Evolutionary conservation across 1,140 invertebrate species (phyloP).

Genomic region (Diachasma alloeum): DNA sequence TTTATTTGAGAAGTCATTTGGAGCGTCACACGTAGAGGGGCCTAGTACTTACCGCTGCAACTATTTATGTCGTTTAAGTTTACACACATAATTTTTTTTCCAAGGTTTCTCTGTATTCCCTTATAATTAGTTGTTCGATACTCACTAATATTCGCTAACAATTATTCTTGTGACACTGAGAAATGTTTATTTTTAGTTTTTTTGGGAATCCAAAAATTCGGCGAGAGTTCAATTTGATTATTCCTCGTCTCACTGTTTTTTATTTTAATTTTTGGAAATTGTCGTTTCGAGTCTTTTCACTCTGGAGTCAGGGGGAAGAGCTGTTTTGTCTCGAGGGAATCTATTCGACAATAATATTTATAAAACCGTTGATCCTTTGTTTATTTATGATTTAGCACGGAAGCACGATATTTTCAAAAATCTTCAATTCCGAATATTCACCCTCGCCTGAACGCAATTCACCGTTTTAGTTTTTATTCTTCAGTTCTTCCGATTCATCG

Average conservation of each 20-base stretch:
- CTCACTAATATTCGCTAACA: slow-evolving; percentile 38
- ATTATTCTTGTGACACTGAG: slow-evolving; percentile 40
- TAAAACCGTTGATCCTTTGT: neutral
- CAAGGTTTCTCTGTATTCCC: slow-evolving; percentile 32
- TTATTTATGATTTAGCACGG: neutral
- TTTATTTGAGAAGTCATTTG: neutral
- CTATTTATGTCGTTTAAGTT: slow-evolving; percentile 45
- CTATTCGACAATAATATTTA: neutral
- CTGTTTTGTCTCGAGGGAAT: neutral
- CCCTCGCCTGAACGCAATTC: neutral
- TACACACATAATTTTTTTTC: slow-evolving; percentile 51
- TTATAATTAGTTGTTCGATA: slow-evolving; percentile 26
- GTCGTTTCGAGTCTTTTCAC: neutral
- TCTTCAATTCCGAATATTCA: neutral
- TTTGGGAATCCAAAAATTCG: slow-evolving; percentile 37
- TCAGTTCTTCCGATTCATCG: neutral
- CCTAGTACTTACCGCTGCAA: slow-evolving; percentile 42
- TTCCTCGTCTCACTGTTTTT: slow-evolving; percentile 25
- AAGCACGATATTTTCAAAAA: slow-evolving; percentile 5
- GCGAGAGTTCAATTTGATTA: slow-evolving; percentile 45
- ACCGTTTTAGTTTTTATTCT: neutral
- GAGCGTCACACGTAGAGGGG: slow-evolving; percentile 30
- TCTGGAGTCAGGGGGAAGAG: neutral
- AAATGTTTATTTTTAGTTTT: slow-evolving; percentile 30
- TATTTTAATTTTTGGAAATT: slow-evolving; percentile 15